Conservation (phyloP, 2,797 vertebrate species). For the Sardinella longiceps region DNA sequence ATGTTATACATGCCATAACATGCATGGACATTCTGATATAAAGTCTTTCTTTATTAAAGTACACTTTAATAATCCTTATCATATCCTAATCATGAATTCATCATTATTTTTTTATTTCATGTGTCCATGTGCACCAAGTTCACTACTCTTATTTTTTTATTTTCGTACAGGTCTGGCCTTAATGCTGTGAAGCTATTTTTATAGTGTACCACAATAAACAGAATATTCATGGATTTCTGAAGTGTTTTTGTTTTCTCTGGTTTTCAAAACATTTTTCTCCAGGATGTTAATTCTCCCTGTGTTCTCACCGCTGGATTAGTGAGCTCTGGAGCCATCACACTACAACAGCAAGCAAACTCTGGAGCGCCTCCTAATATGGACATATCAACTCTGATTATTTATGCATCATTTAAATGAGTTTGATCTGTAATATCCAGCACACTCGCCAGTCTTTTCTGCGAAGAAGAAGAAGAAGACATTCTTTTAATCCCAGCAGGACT, state of each 20-base stretch:
- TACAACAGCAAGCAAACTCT: not conserved
- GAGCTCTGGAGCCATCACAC: not conserved
- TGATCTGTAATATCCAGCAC: not conserved
- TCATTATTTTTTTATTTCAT: not conserved
- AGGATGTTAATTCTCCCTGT: not conserved
- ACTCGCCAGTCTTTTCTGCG: not conserved
- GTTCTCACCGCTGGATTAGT: not conserved
- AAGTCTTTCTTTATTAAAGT: too few species aligned
- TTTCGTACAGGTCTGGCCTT: not conserved
- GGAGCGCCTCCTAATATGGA: constrained; percentile 2
- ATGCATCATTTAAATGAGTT: not conserved
- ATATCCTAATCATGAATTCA: not conserved
- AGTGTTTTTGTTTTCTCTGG: not conserved
- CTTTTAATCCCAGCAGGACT: constrained; percentile 11
- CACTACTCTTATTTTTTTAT: not conserved
- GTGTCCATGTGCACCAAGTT: not conserved
- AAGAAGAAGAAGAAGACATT: not conserved
- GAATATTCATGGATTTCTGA: not conserved
- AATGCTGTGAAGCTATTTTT: not conserved
- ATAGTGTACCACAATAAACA: not conserved
- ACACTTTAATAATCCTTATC: too few species aligned
- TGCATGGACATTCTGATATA: too few species aligned
- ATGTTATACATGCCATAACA: too few species aligned
- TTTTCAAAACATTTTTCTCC: not conserved
- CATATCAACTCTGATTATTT: not conserved